Evolutionary conservation across 2,888 invertebrate genomes (phyloP).

Genomic region (Nymphalis polychloros): DNA sequence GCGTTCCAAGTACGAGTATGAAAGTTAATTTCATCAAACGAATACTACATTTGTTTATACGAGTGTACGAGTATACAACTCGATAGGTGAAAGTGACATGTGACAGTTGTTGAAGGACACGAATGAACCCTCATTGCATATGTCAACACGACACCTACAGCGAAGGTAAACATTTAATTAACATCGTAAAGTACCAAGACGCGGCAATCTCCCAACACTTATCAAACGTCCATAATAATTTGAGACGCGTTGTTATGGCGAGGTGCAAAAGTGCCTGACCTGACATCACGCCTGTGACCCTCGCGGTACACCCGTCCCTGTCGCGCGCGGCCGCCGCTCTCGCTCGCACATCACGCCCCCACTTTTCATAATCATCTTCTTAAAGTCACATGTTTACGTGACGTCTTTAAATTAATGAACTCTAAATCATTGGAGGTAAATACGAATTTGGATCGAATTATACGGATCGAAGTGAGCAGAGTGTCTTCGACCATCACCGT

Average conservation of each 20-base stretch:
- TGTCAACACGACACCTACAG: slow-evolving; percentile 53
- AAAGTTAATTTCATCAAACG: slow-evolving; percentile 2
- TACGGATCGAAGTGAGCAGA: slow-evolving; percentile 41
- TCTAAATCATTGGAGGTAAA: slow-evolving; percentile 72
- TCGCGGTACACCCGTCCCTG: slow-evolving; percentile 58
- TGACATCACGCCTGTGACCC: slow-evolving; percentile 83
- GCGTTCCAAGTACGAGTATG: slow-evolving; percentile 43
- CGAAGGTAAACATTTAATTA: slow-evolving; percentile 78
- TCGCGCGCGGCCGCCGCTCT: slow-evolving; percentile 57
- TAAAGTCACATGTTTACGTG: slow-evolving; percentile 77
- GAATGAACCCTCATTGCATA: slow-evolving; percentile 45
- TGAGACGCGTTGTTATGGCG: slow-evolving; percentile 82
- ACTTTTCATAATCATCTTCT: slow-evolving; percentile 77
- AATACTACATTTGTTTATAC: slow-evolving; percentile 39
- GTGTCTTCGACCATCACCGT: slow-evolving; percentile 64
- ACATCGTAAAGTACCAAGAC: slow-evolving; percentile 78
- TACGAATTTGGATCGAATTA: slow-evolving; percentile 66
- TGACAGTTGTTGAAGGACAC: slow-evolving; percentile 49
- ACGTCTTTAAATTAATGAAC: slow-evolving; percentile 76
- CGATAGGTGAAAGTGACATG: slow-evolving; percentile 54
- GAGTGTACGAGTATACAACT: slow-evolving; percentile 42
- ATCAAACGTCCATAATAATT: slow-evolving; percentile 83
- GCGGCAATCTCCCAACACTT: slow-evolving; percentile 79
- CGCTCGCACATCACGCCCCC: slow-evolving; percentile 79
- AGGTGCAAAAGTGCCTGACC: slow-evolving; percentile 83